Evolutionary conservation across 35 echinoderm and acorn worm species (phyloP).

Genomic region (Anneissia japonica): DNA sequence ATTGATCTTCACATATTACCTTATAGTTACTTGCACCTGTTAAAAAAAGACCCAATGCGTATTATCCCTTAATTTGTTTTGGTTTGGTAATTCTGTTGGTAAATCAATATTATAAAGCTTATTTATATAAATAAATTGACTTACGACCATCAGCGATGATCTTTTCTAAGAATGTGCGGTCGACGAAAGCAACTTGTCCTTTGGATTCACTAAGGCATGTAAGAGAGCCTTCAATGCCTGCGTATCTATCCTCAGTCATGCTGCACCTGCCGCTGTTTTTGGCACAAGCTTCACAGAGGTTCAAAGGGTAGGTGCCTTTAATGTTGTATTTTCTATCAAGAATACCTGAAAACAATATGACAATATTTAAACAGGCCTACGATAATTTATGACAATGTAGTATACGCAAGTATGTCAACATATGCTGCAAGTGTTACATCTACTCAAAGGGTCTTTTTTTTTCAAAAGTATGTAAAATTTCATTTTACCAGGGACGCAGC

Average conservation of each 20-base stretch:
- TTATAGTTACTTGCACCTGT: slow-evolving; percentile 6
- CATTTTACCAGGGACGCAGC: slow-evolving; percentile 80
- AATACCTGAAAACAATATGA: slow-evolving; percentile 37
- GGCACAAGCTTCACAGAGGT: slow-evolving; percentile 3
- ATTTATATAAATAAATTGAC: background rate
- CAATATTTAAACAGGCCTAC: too few relatives aligned
- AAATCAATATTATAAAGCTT: too few relatives aligned
- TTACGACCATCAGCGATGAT: slow-evolving; percentile 27
- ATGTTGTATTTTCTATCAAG: slow-evolving; percentile 62
- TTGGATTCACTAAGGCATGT: slow-evolving; percentile 32
- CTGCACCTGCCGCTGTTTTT: slow-evolving; percentile 26
- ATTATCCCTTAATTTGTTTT: too few relatives aligned
- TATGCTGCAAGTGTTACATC: too few relatives aligned
- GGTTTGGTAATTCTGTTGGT: too few relatives aligned
- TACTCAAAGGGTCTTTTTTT: too few relatives aligned
- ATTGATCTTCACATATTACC: slow-evolving; percentile 50
- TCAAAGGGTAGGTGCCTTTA: slow-evolving; percentile 58
- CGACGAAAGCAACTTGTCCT: slow-evolving; percentile 69
- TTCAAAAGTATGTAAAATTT: background rate
- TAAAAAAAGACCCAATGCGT: too few relatives aligned
- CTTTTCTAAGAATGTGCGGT: slow-evolving; percentile 55
- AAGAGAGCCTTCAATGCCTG: slow-evolving; percentile 49
- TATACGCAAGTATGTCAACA: too few relatives aligned
- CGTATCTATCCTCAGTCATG: slow-evolving; percentile 13
- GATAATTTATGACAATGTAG: too few relatives aligned